Base-by-base conservation (phyloP, 1,140 invertebrate genomes). In the Aphaenogaster floridana region DNA sequence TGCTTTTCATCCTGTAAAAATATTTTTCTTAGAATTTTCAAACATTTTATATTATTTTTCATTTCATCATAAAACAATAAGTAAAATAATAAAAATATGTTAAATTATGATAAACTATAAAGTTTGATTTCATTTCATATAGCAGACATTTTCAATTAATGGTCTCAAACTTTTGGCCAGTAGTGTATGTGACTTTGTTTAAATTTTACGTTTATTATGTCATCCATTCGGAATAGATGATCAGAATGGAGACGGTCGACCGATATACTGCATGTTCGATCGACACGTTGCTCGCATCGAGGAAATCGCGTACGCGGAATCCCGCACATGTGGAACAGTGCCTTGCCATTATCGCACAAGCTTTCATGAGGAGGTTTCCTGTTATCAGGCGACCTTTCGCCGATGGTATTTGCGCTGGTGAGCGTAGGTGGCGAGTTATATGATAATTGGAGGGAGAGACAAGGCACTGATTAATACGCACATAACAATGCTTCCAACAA, bases 401-500 rank as follows among this genome's bases (percentile, higher is more conserved):
- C 68, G 52, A 76, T 85, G 59, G 39, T 52, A 78, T 77, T 86
- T 66, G 71, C 36, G 13, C 15, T 59, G 34, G 63, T 57, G n/a
- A 50, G 39, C 72, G 81, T 86, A 77, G 50, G 69, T 86, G 42
- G 68, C 52, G 61, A 61, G 50, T 86, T 69, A 86, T 78, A 66
- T 50, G 83, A 86, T 87, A 87, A 87, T 84, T 66, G 59, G 79
- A 50, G 45, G 15, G 68, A 72, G 68, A 72, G 52, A 78, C 42
- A 68, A 52, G 68, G 48, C 45, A 45, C 68, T 69, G 86, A 87
- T 87, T 87, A 87, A 83, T 87, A 50, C 48, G 63, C 52, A 45
- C 28, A 79, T 80, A 86, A 86, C 64, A 69, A 69, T 71, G 77
- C 42, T 48, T 59, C 59, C 52, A 34, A 66, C 48, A 42, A 59